Evolutionary conservation across 2,888 invertebrate species (phyloP).

Genomic region (Trachelus iudaicus): DNA sequence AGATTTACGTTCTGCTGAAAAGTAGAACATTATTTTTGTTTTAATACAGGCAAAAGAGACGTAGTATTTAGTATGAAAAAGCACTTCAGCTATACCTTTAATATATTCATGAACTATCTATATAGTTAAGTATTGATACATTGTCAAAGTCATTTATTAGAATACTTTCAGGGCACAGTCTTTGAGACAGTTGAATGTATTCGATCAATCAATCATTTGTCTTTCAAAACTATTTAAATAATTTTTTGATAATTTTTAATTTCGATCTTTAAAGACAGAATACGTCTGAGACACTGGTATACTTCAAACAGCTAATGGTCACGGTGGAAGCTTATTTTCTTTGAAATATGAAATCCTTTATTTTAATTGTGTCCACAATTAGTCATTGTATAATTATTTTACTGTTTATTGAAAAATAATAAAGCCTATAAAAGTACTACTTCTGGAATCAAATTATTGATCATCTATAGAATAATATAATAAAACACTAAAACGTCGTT

Average conservation of each 20-base stretch:
- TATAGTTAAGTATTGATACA: too few species aligned
- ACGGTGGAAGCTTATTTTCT: not conserved
- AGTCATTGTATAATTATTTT: not conserved
- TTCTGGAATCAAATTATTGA: not conserved
- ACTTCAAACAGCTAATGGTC: not conserved
- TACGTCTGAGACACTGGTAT: too few species aligned
- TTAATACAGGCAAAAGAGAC: too few species aligned
- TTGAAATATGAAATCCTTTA: not conserved
- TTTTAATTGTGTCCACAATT: not conserved
- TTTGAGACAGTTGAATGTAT: not conserved
- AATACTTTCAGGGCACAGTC: not conserved
- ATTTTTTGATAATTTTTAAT: not conserved
- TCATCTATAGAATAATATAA: not conserved
- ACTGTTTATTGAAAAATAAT: not conserved
- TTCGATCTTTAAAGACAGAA: not conserved
- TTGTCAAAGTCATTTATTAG: not conserved
- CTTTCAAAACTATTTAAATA: not conserved
- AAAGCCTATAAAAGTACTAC: not conserved
- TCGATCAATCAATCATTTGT: not conserved
- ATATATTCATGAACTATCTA: not conserved
- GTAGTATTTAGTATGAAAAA: not conserved
- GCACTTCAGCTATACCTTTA: not conserved
- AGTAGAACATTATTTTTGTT: too few species aligned
- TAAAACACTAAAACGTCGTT: not conserved
- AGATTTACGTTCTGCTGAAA: too few species aligned